Conservation (phyloP, 2,888 invertebrate species). For the Dicranocentrus wangi region DNA sequence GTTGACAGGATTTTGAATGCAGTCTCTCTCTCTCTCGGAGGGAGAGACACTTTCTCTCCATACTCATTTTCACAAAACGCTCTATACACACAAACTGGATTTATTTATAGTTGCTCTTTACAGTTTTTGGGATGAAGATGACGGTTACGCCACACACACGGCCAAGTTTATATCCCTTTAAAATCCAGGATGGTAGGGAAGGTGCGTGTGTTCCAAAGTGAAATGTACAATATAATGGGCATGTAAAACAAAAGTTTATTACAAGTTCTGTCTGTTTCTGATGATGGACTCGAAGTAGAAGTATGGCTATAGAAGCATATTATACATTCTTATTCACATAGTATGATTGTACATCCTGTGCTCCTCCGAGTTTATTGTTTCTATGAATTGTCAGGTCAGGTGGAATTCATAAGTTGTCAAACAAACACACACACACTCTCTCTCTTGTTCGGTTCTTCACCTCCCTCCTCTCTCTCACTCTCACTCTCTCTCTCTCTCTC, state of each 20-base stretch:
- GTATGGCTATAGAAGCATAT: too few relatives aligned
- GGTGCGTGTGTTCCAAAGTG: too few relatives aligned
- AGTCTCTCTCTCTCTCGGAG: conserved; percentile 2
- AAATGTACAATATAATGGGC: not conserved
- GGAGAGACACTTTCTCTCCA: not conserved
- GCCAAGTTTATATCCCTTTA: not conserved
- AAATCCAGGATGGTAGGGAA: too few relatives aligned
- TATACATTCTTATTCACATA: too few relatives aligned
- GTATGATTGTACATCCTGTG: too few relatives aligned
- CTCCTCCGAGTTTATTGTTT: not conserved
- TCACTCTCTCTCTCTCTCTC: not conserved
- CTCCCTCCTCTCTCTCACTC: not conserved
- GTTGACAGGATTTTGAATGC: conserved; percentile 48
- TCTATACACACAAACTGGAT: conserved; percentile 13
- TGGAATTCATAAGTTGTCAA: not conserved
- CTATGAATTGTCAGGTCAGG: not conserved
- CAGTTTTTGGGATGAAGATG: not conserved
- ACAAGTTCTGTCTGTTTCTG: conserved; percentile 1
- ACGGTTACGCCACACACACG: not conserved
- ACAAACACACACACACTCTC: conserved; percentile 5
- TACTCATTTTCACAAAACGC: conserved; percentile 5
- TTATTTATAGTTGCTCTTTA: conserved; percentile 20
- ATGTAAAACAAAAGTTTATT: conserved; percentile 14
- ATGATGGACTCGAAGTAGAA: not conserved
- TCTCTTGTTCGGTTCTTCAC: conserved; percentile 13